Conservation (phyloP, 1,140 invertebrate species). For the Drepana arcuata region DNA sequence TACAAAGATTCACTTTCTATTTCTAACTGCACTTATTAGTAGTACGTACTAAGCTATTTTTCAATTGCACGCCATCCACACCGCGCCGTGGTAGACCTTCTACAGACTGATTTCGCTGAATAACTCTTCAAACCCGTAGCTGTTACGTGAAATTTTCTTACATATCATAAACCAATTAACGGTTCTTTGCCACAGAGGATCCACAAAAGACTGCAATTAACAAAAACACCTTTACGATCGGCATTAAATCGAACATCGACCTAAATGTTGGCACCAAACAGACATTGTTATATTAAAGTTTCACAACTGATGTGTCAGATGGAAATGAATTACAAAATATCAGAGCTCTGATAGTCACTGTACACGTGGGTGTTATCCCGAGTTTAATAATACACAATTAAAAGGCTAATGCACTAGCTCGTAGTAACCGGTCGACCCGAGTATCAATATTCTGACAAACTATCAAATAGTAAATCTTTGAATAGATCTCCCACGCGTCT, state of each 20-base stretch:
- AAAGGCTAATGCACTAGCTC: slow-evolving; percentile 35
- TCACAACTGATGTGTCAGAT: slow-evolving; percentile 11
- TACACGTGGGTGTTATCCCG: slow-evolving; percentile 31
- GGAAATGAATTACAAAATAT: too few species aligned
- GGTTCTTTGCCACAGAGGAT: neutral
- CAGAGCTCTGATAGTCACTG: too few species aligned
- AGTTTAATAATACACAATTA: slow-evolving; percentile 33
- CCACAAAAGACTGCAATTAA: neutral
- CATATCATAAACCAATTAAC: neutral
- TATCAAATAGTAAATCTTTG: slow-evolving; percentile 24
- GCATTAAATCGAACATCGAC: neutral
- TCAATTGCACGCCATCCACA: slow-evolving; percentile 29
- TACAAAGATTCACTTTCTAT: slow-evolving; percentile 34
- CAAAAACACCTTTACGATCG: neutral
- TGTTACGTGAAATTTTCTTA: too few species aligned
- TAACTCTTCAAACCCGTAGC: too few species aligned
- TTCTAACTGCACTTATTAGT: slow-evolving; percentile 11
- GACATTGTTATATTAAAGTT: slow-evolving; percentile 14
- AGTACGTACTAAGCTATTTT: slow-evolving; percentile 35
- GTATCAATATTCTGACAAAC: slow-evolving; percentile 22
- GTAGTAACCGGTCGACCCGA: slow-evolving; percentile 14
- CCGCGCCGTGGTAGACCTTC: too few species aligned
- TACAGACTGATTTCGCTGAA: too few species aligned
- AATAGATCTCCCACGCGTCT: slow-evolving; percentile 28
- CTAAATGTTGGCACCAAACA: neutral